Base-by-base conservation (phyloP, 2,797 vertebrate species). In the Darevskia mixta region DNA sequence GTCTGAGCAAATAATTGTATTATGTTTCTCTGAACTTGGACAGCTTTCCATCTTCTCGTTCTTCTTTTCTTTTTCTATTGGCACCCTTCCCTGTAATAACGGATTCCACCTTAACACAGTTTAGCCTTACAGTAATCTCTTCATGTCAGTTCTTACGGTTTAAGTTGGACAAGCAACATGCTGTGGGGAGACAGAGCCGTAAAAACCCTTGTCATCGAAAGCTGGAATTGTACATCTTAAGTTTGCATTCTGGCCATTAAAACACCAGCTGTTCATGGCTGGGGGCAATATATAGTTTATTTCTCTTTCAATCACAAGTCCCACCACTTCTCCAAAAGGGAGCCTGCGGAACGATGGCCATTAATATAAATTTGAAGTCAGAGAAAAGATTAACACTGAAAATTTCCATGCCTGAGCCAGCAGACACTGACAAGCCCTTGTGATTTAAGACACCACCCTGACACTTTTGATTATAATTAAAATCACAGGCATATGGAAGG, bases 401-500 rank as follows among this genome's bases (percentile, higher is more conserved):
- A 92, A 87, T 91, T 73, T 92, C 61, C 72, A 35, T 89, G 77
- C 79, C 81, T 89, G 78, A 91, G 71, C 93, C 92, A 95, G 91
- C 78, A 94, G 93, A 90, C 61, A 79, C 78, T 92, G 89, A 90
- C 94, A 96, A 93, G 91, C 64, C 49, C 58, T 38, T 88, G 88
- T 95, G 94, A 96, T 96, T 96, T 96, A 96, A 92, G 91, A 88
- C 89, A 82, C 73, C 32, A 94, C 23, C 10, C 85, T 94, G 92
- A 93, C 94, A 95, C 88, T 90, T 92, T 91, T 92, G 93, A 95
- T 94, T 95, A 94, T 94, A 96, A 96, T 96, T 97, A 97, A 85
- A 96, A 96, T 92, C 92, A 88, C 61, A 94, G 90, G 88, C 95
- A 96, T 95, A 94, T 92, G 93, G 94, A 92, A 95, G 73, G 72